These are phyloP conservation scores for Drosophila ironensis DNA, from an alignment of 1,140 invertebrate species.

Conservation along the genomic window DNA sequence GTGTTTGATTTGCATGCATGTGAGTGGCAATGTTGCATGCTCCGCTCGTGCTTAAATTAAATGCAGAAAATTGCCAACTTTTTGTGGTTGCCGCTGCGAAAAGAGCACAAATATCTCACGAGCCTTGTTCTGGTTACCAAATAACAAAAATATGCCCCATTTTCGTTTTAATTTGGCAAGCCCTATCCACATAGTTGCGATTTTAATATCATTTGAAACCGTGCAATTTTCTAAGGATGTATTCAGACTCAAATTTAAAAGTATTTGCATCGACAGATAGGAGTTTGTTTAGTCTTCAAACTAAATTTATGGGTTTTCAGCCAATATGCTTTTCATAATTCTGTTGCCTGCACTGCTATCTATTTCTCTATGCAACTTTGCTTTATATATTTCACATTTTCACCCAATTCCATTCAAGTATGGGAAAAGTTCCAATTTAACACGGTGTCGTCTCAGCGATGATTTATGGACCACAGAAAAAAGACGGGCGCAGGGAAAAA, in stretches of 20 bases:
- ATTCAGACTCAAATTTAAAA: too few species aligned
- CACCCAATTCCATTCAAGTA: constrained; percentile 65
- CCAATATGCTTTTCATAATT: background rate
- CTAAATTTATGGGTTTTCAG: too few species aligned
- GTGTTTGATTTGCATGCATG: constrained; percentile 39
- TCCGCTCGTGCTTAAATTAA: constrained; percentile 25
- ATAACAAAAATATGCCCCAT: constrained; percentile 16
- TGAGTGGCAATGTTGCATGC: constrained; percentile 37
- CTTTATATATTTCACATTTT: constrained; percentile 32
- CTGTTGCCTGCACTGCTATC: background rate
- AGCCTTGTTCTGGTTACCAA: background rate
- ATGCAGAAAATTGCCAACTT: constrained; percentile 28
- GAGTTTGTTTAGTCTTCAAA: too few species aligned
- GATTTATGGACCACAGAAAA: constrained; percentile 64
- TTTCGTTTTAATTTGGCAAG: constrained; percentile 31
- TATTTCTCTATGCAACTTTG: too few species aligned
- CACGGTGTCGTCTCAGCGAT: constrained; percentile 76
- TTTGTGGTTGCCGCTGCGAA: constrained; percentile 6
- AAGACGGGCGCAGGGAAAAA: constrained; percentile 36
- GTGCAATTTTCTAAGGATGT: too few species aligned
- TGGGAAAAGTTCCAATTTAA: constrained; percentile 80
- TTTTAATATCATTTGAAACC: too few species aligned
- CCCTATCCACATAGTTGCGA: too few species aligned
- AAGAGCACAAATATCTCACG: constrained; percentile 5
- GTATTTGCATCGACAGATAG: too few species aligned